Conservation (phyloP, 2,113 vertebrate genomes). For the Seriola dumerili region DNA sequence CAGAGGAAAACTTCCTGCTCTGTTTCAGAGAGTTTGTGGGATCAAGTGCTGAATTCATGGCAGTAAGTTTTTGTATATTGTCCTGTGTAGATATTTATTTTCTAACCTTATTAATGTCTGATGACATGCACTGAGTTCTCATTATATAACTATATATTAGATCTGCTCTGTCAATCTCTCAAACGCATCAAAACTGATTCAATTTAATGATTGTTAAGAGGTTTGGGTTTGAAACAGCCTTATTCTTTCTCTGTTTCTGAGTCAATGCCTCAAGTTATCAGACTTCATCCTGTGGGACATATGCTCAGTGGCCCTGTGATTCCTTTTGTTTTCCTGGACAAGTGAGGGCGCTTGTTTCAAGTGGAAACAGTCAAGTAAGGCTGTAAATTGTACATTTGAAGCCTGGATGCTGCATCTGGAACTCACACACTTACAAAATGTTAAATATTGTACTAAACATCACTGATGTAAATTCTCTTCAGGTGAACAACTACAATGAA, state of each 20-base stretch:
- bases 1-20: conserved; percentile 97
- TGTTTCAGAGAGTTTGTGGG: conserved; percentile 96
- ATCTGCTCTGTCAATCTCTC: conserved; percentile 21
- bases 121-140: neutral
- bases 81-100: neutral
- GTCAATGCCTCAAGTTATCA: conserved; percentile 32
- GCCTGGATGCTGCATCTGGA: neutral
- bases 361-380: conserved; percentile 5
- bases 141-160: conserved; percentile 4
- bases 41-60: conserved; percentile 95
- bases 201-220: conserved; percentile 2
- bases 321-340: conserved; percentile 11
- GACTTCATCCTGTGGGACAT: conserved; percentile 30
- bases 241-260: neutral
- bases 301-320: conserved; percentile 14
- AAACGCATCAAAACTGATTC: neutral
- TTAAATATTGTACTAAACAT: neutral
- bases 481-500: neutral
- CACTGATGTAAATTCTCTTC: neutral
- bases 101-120: neutral
- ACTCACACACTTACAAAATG: neutral
- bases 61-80: conserved; percentile 83
- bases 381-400: conserved; percentile 4
- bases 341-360: conserved; percentile 10
- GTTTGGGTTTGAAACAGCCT: neutral